Base-by-base conservation (phyloP, 2,888 invertebrate genomes). In the Andrena marginata region DNA sequence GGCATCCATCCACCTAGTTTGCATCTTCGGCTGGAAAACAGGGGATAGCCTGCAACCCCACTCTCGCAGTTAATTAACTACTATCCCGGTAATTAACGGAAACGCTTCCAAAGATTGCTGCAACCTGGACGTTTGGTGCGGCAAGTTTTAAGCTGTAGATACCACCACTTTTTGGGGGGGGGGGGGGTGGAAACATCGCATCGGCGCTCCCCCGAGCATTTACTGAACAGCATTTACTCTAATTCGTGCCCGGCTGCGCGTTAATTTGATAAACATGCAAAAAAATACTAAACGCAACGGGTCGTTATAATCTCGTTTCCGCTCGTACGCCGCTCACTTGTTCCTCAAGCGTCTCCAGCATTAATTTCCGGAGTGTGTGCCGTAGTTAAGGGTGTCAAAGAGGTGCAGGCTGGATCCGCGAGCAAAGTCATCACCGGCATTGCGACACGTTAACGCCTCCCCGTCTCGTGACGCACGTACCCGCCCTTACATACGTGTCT, bases 371-470 rank as follows among this genome's bases (percentile, higher is more conserved):
- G 62, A 65, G 72, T 56, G 62, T 63, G 60, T 31, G 23, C 42
- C 70, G 54, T 51, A 49, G 72, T 81, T 81, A 81, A 76, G 69
- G 80, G 76, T 79, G 78, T 85, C 64, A 71, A 80, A 85, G 75
- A 35, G 67, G 31, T 64, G 62, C 70, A 54, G 31, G 68, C 83
- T 59, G 71, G 59, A 85, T 82, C 67, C 74, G 62, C 82, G 77
- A 42, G 54, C 54, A 51, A 79, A 75, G 68, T 76, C 82, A 54
- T 35, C 73, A 51, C 23, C 71, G 49, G 70, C 78, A 71, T 71
- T 71, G 72, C 72, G 59, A 77, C 56, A 23, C 65, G 63, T 86
- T 86, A 87, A 80, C 85, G 75, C 65, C 71, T 74, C 65, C 71
- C 69, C 68, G 75, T 77, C 76, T 67, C 54, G 51, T 26, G 67